Base-by-base conservation (phyloP, 1,140 invertebrate species). In the Latrodectus geometricus region DNA sequence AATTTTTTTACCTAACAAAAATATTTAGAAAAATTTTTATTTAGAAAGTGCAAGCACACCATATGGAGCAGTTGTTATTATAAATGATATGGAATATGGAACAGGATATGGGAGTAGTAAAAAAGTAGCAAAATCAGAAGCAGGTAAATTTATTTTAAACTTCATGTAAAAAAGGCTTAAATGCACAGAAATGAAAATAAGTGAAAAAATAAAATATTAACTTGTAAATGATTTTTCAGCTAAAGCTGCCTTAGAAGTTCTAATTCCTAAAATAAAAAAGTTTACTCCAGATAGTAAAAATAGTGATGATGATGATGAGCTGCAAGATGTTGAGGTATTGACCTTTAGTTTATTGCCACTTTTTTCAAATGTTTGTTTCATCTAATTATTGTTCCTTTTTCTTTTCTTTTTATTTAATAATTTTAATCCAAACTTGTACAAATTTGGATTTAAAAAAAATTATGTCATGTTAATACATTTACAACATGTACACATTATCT, bases 81-180 rank as follows among this genome's bases (percentile, higher is more conserved):
- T 99, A 73, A 96, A 97, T 89, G 95, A 95, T 88, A 95, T 98
- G 91, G 94, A 96, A 90, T 99, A 98, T 92, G 97, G 97, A 1
- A 94, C 95, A 69, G 97, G 97, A 12, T 96, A 95, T 92, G 97
- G 97, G 8, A 96, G 96, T 77, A 98, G 96, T 91, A 99, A 99
- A 90, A 97, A 98, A 90, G 94, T 96, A 91, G 97, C 97, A 15
- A 99, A 99, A 92, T 94, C 95, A 4, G 96, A 97, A 89, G 97
- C 97, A 77, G 92, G 91, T 91, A 86, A 70, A 9, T 21, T 61
- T 61, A 61, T 14, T 61, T 61, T 61, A 14, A 35, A 61, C 0
- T 61, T 61, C 54, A 61, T 3, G 11, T 61, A 61, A 35, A 35
- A 35, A 35, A 35, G 1, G 5, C 5, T 35, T 35, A 35, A 3